Percentiles rank a stretch among this genome's conserved stretches.
Conservation (phyloP, 53 echinoderm and acorn worm genomes). For the Henricia sp. region DNA sequence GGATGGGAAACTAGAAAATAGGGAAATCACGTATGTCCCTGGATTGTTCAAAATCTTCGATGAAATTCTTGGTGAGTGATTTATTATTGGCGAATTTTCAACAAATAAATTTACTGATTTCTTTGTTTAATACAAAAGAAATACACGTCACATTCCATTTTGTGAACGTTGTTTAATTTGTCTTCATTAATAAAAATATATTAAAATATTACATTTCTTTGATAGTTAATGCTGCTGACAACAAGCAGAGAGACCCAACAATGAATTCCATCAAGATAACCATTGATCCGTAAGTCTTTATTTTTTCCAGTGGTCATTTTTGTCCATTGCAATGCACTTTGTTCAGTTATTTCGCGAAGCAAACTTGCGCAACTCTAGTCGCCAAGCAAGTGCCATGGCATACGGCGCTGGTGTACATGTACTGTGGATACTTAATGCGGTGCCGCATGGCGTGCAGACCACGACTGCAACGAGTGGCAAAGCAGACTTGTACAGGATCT, state of each 20-base stretch:
- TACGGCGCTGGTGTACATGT: no score
- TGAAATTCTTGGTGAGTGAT: constrained; percentile 92
- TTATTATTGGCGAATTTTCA: not conserved
- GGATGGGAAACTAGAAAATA: constrained; percentile 69
- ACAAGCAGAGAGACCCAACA: constrained; percentile 91
- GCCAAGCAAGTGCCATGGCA: no score
- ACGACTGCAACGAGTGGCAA: no score
- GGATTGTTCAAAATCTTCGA: constrained; percentile 98
- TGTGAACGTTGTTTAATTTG: not conserved
- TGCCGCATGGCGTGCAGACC: no score
- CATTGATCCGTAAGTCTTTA: constrained; percentile 92
- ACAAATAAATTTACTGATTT: not conserved
- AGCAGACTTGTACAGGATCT: no score
- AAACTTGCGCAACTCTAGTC: no score
- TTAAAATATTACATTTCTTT: not conserved
- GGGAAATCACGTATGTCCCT: constrained; percentile 90
- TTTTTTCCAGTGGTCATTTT: not conserved
- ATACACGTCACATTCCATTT: not conserved
- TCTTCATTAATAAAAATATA: not conserved
- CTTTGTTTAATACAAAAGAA: not conserved
- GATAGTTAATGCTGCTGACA: constrained; percentile 96
- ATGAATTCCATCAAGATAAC: constrained; percentile 97
- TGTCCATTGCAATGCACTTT: not conserved
- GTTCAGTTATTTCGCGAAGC: no score
- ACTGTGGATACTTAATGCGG: no score